phyloP scores from a whole-genome alignment of 2,113 vertebrate species.

The Cochlearius cochlearius region DNA sequence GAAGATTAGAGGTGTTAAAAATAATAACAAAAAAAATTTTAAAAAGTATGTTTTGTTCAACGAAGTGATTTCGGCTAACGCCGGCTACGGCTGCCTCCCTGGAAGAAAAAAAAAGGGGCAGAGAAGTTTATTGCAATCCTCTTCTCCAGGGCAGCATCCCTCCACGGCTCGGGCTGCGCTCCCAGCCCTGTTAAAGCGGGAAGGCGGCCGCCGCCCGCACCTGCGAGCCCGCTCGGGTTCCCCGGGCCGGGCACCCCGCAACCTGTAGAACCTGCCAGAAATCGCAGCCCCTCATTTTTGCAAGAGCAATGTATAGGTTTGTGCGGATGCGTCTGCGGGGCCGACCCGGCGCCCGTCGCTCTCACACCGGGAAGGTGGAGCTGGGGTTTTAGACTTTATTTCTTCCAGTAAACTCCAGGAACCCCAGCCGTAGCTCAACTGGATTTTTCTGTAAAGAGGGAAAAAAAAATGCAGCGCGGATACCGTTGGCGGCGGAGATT shows the following conservation, averaged over 20 bases:
- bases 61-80: background rate
- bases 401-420: background rate
- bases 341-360: rapidly evolving
- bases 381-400: rapidly evolving
- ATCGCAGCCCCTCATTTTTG: rapidly evolving
- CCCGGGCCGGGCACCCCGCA: background rate
- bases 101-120: background rate
- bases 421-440: background rate
- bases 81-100: rapidly evolving
- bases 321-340: rapidly evolving
- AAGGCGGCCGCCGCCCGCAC: rapidly evolving
- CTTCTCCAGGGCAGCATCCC: background rate
- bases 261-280: background rate
- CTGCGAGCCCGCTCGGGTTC: rapidly evolving
- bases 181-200: background rate
- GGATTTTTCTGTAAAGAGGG: background rate
- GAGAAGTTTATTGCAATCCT: background rate
- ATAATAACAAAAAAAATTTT: too few relatives aligned
- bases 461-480: background rate
- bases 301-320: background rate
- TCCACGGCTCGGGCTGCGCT: background rate
- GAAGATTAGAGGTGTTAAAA: too few relatives aligned
- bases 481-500: rapidly evolving
- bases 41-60: background rate
- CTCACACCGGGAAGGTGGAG: rapidly evolving